Conservation (phyloP, 2,888 invertebrate species). For the Strigamia maritima region DNA sequence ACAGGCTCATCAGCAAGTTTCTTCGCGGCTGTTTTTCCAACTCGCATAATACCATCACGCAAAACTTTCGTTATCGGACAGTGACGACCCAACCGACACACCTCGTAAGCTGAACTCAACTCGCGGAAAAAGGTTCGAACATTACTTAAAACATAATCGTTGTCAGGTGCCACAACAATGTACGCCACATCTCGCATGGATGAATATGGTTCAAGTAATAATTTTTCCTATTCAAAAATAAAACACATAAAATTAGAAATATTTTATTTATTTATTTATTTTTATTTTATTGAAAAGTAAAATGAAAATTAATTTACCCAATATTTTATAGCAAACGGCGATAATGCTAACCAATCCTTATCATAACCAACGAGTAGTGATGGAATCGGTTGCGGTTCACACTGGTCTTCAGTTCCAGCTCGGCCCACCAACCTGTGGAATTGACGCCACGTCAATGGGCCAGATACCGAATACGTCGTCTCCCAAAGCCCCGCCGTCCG, state of each 20-base stretch:
- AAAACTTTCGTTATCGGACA: constrained; percentile 80
- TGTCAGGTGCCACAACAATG: constrained; percentile 89
- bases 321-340: constrained; percentile 89
- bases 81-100: constrained; percentile 89
- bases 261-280: too few relatives aligned
- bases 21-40: constrained; percentile 65
- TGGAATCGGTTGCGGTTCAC: constrained; percentile 96
- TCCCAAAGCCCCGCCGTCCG: constrained; percentile 78
- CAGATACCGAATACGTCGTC: constrained; percentile 84
- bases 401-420: constrained; percentile 80
- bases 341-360: constrained; percentile 88
- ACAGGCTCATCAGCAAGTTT: constrained; percentile 64
- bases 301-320: constrained; percentile 64
- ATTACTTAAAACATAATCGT: constrained; percentile 72
- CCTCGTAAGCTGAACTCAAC: constrained; percentile 87
- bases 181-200: constrained; percentile 91
- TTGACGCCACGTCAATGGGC: constrained; percentile 96
- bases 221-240: constrained; percentile 64
- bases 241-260: too few relatives aligned
- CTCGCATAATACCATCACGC: constrained; percentile 81
- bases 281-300: too few relatives aligned
- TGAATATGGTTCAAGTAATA: constrained; percentile 96
- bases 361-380: constrained; percentile 90
- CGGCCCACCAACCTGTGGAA: constrained; percentile 93
- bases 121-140: constrained; percentile 87